Conservation (phyloP, 2,797 vertebrate species). For the Cyprinella venusta region DNA sequence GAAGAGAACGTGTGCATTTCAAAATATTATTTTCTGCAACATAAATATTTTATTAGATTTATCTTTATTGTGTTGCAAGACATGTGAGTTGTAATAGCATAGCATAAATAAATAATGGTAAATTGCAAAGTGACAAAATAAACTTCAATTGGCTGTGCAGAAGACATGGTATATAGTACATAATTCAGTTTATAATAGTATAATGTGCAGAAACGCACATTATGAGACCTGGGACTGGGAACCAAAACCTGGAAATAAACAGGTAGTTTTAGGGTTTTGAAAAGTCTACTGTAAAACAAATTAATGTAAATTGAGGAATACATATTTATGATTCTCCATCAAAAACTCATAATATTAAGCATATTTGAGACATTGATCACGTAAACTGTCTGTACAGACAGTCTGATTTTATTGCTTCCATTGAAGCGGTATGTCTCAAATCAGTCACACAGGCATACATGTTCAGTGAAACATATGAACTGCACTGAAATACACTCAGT, state of each 20-base stretch:
- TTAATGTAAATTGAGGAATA: neutral
- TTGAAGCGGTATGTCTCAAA: neutral
- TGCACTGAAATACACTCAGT: conserved; percentile 4
- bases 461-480: neutral
- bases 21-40: neutral
- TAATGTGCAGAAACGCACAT: neutral
- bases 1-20: neutral
- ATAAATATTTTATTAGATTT: neutral
- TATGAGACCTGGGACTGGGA: neutral
- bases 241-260: neutral
- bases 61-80: neutral
- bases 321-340: neutral
- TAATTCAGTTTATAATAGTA: neutral
- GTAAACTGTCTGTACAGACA: neutral
- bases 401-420: neutral
- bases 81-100: neutral
- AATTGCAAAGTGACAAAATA: neutral
- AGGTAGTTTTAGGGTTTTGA: neutral
- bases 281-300: neutral
- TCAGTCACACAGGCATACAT: neutral
- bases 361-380: neutral
- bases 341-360: neutral
- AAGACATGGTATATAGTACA: neutral
- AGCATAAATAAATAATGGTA: neutral
- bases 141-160: neutral